Base-by-base conservation (phyloP, 2,888 invertebrate species). In the Heliconius ethilla region DNA sequence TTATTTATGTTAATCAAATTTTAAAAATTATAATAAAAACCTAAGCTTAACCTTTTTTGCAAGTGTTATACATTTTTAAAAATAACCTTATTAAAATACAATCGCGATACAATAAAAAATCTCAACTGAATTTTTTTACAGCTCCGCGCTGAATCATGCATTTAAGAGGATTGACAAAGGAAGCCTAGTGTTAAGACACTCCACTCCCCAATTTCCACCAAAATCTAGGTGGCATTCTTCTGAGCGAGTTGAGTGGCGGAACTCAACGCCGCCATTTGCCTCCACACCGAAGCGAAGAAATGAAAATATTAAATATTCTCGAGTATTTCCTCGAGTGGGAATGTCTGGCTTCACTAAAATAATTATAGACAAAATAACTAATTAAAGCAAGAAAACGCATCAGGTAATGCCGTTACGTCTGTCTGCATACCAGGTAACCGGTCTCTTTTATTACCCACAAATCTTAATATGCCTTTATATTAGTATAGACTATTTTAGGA, bases 401-500 rank as follows among this genome's bases (percentile, higher is more conserved):
- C 79, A 76, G 79, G 77, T 75, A 75, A 77, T 81, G 65, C 81
- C 81, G 81, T 81, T 81, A 81, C 70, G 51, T 76, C 78, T 29
- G 82, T 82, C 82, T 82, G 80, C 81, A 82, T 77, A 81, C 82
- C 82, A 81, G 70, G 75, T 29, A 78, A 83, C 83, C 83, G 82
- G 83, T 83, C 82, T 78, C 63, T 75, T 81, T 81, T 82, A 82
- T 83, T 82, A 79, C 77, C 76, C 78, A 78, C 82, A 73, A 81
- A 83, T 81, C 75, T 81, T 79, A 83, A 82, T 82, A 78, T 76
- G 81, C 80, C 79, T 82, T 81, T 69, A 69, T 63, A 67, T 67
- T n/a, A 40, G 69, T 75, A 70, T 77, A 70, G 75, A 77, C 78
- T 74, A 79, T 79, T 80, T 80, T 81, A 75, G 77, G 74, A 70